These are phyloP conservation scores for Samia ricini DNA, from an alignment of 1,140 invertebrate species.

Conservation along the genomic window DNA sequence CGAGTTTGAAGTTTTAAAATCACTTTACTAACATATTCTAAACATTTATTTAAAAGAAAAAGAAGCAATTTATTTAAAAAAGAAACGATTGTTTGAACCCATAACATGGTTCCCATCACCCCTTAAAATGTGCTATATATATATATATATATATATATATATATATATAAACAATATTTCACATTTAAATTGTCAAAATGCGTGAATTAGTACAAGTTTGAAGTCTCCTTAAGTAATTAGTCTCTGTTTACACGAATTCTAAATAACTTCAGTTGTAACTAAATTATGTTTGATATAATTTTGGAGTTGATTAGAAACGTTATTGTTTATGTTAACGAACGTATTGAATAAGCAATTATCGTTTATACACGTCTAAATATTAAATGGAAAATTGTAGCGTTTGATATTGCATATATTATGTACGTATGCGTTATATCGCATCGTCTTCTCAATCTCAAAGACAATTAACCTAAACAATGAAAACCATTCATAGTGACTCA, in stretches of 20 bases:
- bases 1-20: too few relatives aligned
- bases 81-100: too few relatives aligned
- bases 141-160: too few relatives aligned
- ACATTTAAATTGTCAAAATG: too few relatives aligned
- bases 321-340: constrained; percentile 1
- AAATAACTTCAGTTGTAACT: constrained; percentile 5
- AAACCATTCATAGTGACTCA: neutral
- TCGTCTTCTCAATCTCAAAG: neutral
- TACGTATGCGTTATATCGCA: too few relatives aligned
- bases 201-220: too few relatives aligned
- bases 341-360: neutral
- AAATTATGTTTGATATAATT: constrained; percentile 5
- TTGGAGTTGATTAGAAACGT: constrained; percentile 5
- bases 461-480: neutral
- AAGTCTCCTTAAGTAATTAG: constrained; percentile 3
- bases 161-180: too few relatives aligned
- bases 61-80: too few relatives aligned
- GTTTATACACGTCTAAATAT: neutral
- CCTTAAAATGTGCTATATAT: too few relatives aligned
- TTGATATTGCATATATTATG: neutral
- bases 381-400: neutral
- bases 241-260: neutral
- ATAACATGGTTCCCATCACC: too few relatives aligned
- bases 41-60: too few relatives aligned
- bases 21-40: too few relatives aligned